Evolutionary conservation across 2,113 vertebrate genomes (phyloP), one percentile per base, ranked within the genome.

Genomic region (Asarcornis scutulata): DNA sequence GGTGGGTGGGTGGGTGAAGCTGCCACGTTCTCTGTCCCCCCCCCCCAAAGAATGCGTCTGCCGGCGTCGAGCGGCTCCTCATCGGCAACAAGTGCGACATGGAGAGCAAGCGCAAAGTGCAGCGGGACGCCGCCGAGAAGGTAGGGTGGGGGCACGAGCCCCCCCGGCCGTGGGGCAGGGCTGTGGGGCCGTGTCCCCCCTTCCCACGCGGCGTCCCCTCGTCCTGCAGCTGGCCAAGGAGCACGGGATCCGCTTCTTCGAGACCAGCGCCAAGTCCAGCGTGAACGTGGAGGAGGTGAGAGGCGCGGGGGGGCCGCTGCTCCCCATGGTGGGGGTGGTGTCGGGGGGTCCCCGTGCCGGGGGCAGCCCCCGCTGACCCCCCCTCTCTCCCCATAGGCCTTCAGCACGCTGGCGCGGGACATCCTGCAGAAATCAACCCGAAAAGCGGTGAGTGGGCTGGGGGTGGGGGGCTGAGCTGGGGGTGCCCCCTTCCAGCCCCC

Each of bases 71-170:
- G 94, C 98, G 96, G 48, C 99, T 99, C 97, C 97, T 99, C 75
- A 97, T 99, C 34, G 99, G 99, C 17, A 99, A 99, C 97, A 99
- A 99, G 92, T 99, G 99, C 29, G 99, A 99, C 98, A 99, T 99
- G 90, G 99, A 99, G 89, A 88, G 96, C 46, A 99, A 98, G 92
- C 97, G 99, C 60, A 99, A 99, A 83, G 98, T 99, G 83, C 97
- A 98, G 74, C 98, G 95, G 92, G 99, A 99, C 50, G 98, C 95
- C 2, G 99, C 99, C 2, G 98, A 98, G 62, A 98, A 99, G 98
- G 99, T 99, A 66, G 29, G 2, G 32, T 23, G 44, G 23, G 32
- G 46, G 48, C 11, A 12, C 22, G 48, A 12, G 11, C 11, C 22
- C 48, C 48, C 48, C 48, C 11, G 22, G 18, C 40, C 3, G 4